Percentiles rank a stretch among this genome's conserved stretches.
Conservation (phyloP, 2,113 vertebrate genomes). For the Saccopteryx bilineata region DNA sequence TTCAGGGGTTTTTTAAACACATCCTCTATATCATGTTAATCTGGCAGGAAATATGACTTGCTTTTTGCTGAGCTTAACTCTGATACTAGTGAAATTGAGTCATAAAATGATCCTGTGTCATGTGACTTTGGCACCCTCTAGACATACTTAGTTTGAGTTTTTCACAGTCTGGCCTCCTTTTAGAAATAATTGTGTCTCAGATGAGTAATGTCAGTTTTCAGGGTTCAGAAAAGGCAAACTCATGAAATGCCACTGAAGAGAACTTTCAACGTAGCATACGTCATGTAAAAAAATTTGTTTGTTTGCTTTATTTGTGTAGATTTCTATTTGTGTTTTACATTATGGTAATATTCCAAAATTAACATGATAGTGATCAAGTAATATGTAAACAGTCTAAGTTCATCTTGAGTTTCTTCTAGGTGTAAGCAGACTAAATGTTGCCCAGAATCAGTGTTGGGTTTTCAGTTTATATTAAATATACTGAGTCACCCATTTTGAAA, state of each 20-base stretch:
- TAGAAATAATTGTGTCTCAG: slow-evolving; percentile 85
- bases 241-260: slow-evolving; percentile 89
- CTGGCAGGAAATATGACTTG: slow-evolving; percentile 84
- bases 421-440: slow-evolving; percentile 84
- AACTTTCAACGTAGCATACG: slow-evolving; percentile 90
- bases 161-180: slow-evolving; percentile 87
- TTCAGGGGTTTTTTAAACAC: slow-evolving; percentile 90
- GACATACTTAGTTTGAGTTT: slow-evolving; percentile 86
- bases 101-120: slow-evolving; percentile 81
- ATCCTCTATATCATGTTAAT: slow-evolving; percentile 89
- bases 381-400: slow-evolving; percentile 86
- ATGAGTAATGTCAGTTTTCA: slow-evolving; percentile 86
- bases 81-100: slow-evolving; percentile 83
- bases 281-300: slow-evolving; percentile 88
- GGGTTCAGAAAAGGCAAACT: slow-evolving; percentile 89
- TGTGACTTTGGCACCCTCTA: slow-evolving; percentile 85
- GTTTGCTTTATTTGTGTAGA: slow-evolving; percentile 90
- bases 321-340: slow-evolving; percentile 90
- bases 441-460: slow-evolving; percentile 87
- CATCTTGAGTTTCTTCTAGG: slow-evolving; percentile 87
- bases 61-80: slow-evolving; percentile 82
- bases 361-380: slow-evolving; percentile 87
- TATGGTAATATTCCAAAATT: slow-evolving; percentile 87
- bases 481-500: slow-evolving; percentile 88
- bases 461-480: slow-evolving; percentile 85